Percentiles rank a stretch among this genome's conserved stretches.
Conservation (phyloP, 2,113 vertebrate genomes). For the Passer montanus region DNA sequence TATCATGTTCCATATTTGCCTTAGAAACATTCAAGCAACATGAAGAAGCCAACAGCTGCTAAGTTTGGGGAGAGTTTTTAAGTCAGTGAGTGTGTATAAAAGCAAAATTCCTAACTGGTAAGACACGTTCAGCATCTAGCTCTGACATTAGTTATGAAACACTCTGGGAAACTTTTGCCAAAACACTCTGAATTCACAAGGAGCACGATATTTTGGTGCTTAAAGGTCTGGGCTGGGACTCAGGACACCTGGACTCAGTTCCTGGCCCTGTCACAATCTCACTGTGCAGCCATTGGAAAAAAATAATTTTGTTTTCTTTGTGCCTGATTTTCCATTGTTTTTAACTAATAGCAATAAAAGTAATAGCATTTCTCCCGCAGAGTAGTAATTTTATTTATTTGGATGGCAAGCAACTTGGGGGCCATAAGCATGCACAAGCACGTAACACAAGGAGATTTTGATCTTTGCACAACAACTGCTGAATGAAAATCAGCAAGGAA, state of each 20-base stretch:
- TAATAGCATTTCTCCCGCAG: not conserved
- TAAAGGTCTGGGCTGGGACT: constrained; percentile 44
- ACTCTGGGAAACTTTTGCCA: not conserved
- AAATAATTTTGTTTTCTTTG: not conserved
- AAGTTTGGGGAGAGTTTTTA: not conserved
- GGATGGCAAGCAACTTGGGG: not conserved
- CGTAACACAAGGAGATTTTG: not conserved
- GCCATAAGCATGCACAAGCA: not conserved
- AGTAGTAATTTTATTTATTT: not conserved
- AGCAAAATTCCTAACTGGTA: constrained; percentile 58
- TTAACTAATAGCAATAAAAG: not conserved
- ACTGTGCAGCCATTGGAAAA: not conserved
- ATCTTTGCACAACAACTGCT: not conserved
- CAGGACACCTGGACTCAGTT: constrained; percentile 45
- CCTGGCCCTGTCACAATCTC: not conserved
- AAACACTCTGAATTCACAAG: not conserved
- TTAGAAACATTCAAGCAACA: not conserved
- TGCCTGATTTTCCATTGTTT: constrained; percentile 25
- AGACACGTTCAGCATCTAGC: not conserved
- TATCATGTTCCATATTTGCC: not conserved
- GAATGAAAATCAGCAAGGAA: constrained; percentile 16
- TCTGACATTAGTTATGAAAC: constrained; percentile 53
- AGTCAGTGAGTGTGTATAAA: constrained; percentile 5
- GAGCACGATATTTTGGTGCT: constrained; percentile 8
- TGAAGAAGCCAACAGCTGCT: constrained; percentile 16